A percentile compares a stretch with the other conserved stretches of the same genome.
phyloP scores from a whole-genome alignment of 2,888 invertebrate genomes.

The Drosophila melanocephala region DNA sequence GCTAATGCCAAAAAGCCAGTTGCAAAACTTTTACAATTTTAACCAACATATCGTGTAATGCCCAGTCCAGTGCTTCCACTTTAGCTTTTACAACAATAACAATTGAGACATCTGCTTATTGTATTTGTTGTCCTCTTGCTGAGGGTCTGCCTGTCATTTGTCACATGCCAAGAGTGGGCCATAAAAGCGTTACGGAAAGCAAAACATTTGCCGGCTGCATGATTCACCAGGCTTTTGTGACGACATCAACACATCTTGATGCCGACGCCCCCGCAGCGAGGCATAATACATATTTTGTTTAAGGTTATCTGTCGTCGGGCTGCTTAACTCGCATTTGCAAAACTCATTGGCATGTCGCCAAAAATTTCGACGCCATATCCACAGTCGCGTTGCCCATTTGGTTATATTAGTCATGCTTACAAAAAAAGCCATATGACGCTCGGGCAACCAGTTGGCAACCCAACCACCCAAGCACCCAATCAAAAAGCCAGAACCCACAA shows the following conservation, averaged over 20 bases:
- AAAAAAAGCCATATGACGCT: constrained; percentile 80
- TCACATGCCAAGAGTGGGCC: constrained; percentile 48
- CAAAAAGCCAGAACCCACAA: constrained; percentile 32
- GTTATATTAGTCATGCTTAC: constrained; percentile 79
- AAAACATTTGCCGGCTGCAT: constrained; percentile 51
- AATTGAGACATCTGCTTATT: constrained; percentile 54
- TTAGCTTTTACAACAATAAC: constrained; percentile 44
- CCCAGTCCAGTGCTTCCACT: constrained; percentile 7
- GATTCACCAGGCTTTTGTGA: constrained; percentile 66
- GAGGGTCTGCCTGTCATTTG: constrained; percentile 43
- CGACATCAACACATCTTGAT: constrained; percentile 60
- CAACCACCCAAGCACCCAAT: constrained; percentile 16
- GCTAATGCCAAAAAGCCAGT: not conserved
- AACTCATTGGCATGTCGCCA: constrained; percentile 77
- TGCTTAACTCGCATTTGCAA: constrained; percentile 53
- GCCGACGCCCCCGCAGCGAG: constrained; percentile 26
- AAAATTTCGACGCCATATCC: constrained; percentile 69
- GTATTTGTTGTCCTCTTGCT: not conserved
- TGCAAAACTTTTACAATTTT: constrained; percentile 52
- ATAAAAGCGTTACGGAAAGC: constrained; percentile 40
- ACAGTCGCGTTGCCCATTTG: constrained; percentile 66
- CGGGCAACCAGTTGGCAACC: constrained; percentile 31
- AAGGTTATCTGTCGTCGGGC: constrained; percentile 59
- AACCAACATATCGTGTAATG: constrained; percentile 19
- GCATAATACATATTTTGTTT: constrained; percentile 52